Evolutionary conservation across 1,140 invertebrate genomes (phyloP).

Genomic region (Grapholita molesta): DNA sequence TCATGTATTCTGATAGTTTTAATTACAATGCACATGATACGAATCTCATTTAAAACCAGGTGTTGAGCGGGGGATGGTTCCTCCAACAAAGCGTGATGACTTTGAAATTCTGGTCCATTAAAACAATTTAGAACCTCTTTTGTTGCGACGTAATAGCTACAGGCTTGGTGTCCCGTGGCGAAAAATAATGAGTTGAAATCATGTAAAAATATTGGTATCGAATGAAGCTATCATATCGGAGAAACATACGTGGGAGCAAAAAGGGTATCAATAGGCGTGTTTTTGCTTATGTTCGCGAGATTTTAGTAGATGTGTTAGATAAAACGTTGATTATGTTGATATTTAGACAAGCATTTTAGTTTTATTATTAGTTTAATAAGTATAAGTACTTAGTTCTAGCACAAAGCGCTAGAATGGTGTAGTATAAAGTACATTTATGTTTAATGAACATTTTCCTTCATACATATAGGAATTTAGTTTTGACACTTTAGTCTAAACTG

Average conservation of each 20-base stretch:
- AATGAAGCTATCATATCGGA: conserved; percentile 72
- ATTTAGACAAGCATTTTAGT: background rate
- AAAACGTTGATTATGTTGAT: background rate
- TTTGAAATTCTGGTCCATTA: conserved; percentile 62
- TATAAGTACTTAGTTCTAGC: too few species aligned
- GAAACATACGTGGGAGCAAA: conserved; percentile 56
- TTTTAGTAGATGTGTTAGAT: background rate
- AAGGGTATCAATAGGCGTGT: conserved; percentile 28
- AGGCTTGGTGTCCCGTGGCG: conserved; percentile 56
- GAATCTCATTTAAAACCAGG: conserved; percentile 53
- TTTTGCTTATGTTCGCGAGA: conserved; percentile 14
- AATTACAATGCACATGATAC: conserved; percentile 62
- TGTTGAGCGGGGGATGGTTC: conserved; percentile 48
- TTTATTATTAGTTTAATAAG: too few species aligned
- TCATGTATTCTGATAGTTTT: conserved; percentile 32
- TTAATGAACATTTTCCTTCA: too few species aligned
- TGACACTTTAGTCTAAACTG: too few species aligned
- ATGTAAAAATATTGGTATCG: conserved; percentile 49
- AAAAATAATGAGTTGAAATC: conserved; percentile 64
- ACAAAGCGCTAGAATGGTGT: too few species aligned
- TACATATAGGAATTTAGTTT: too few species aligned
- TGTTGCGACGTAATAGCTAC: conserved; percentile 56
- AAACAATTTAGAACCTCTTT: conserved; percentile 69
- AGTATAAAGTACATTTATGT: too few species aligned
- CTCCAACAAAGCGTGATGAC: conserved; percentile 63